Base-by-base conservation (phyloP, 2,888 invertebrate species). In the Neria commutata region DNA sequence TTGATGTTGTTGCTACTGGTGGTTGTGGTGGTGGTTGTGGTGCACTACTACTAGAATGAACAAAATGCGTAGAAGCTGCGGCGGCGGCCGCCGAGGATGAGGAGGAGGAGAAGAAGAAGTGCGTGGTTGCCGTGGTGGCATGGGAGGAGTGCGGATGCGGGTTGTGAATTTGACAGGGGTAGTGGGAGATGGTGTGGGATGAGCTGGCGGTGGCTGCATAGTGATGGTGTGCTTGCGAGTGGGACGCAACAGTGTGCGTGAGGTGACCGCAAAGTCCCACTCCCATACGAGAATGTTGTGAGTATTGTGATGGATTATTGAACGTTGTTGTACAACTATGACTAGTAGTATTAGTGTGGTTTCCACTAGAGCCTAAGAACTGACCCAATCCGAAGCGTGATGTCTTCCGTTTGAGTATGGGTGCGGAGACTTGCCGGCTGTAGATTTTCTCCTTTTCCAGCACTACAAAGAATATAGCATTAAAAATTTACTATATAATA, bases 381-480 rank as follows among this genome's bases (percentile, higher is more conserved):
- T 92, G 91, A 83, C 93, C 93, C 83, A 94, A 86, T 71, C 94
- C 94, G 83, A 96, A 93, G 72, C 92, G 90, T 64, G 95, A 95
- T 69, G 91, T 93, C 85, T 94, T 95, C 83, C 95, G 87, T 83
- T 94, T 94, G 72, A 96, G 86, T 75, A 95, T 89, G n/a, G 97
- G 96, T 47, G 96, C 96, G 19, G 96, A 96, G 81, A 94, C 92
- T 84, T 97, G 97, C 8, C 97, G 89, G 73, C 88, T 91, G 83
- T 93, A 92, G 68, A 91, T 88, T 81, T 92, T 93, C 82, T 94
- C 94, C 80, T 91, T 92, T 70, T 91, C 90, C 84, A 85, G 74
- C 37, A 76, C 74, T 74, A 63, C 6, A 65, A 66, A 3, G 3
- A n/a, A 29, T 21, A 46, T 21, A 1, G 5, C n/a, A n/a, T 5